These are phyloP conservation scores for Sphecodes monilicornis DNA, from an alignment of 2,888 invertebrate genomes.

Conservation along the genomic window DNA sequence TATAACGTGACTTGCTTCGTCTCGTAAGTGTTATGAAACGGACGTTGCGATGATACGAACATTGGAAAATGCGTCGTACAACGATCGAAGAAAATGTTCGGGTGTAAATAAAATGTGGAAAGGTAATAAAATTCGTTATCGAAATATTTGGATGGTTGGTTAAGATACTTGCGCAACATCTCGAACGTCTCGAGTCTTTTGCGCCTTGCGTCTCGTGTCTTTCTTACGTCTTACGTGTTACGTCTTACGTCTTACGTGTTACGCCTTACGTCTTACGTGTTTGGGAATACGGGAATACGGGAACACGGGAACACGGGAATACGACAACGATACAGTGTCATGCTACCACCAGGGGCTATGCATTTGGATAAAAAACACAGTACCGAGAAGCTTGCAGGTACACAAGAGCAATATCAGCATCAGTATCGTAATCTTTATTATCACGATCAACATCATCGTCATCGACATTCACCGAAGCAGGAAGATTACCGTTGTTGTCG, in stretches of 20 bases:
- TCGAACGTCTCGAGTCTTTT: neutral
- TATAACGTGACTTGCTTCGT: neutral
- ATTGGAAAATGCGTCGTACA: neutral
- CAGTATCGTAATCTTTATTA: constrained; percentile 26
- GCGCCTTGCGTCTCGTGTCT: neutral
- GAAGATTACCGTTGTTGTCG: constrained; percentile 33
- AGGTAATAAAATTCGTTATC: neutral
- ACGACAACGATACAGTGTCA: neutral
- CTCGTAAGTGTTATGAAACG: neutral
- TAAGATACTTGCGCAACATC: constrained; percentile 24
- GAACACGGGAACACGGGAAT: neutral
- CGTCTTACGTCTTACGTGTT: neutral
- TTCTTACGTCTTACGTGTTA: neutral
- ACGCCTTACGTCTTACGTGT: neutral
- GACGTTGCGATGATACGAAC: neutral
- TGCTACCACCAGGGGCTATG: constrained; percentile 75
- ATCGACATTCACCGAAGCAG: constrained; percentile 30
- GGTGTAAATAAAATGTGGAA: neutral
- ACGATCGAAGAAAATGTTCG: constrained; percentile 11
- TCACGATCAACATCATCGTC: constrained; percentile 37
- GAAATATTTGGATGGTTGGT: neutral
- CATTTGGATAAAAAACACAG: constrained; percentile 75
- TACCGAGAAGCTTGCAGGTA: constrained; percentile 70
- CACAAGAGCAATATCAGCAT: constrained; percentile 62
- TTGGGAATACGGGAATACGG: neutral